phyloP scores from a whole-genome alignment of 2,113 vertebrate genomes.

The Carettochelys insculpta region DNA sequence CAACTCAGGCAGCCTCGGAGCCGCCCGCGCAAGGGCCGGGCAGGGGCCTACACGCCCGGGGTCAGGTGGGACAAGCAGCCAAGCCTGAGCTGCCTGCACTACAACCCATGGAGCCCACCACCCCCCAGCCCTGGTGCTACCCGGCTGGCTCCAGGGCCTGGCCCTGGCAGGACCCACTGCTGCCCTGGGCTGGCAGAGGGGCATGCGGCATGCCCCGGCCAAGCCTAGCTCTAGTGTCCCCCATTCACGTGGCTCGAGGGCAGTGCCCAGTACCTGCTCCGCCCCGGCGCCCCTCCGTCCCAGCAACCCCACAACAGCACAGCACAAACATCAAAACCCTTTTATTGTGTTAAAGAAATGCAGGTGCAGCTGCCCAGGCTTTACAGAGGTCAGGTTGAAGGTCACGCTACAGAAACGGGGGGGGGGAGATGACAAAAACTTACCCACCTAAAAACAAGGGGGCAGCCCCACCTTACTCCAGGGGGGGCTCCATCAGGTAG shows the following conservation, averaged over 20 bases:
- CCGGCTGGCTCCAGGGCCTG: not conserved
- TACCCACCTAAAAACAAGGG: constrained; percentile 14
- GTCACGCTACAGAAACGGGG: not conserved
- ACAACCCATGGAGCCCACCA: too few relatives aligned
- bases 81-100: not conserved
- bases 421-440: not conserved
- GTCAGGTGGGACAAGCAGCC: too few relatives aligned
- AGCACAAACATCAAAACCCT: not conserved
- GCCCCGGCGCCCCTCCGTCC: not conserved
- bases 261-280: not conserved
- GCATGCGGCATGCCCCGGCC: too few relatives aligned
- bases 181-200: too few relatives aligned
- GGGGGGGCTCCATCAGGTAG: constrained; percentile 85
- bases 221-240: too few relatives aligned
- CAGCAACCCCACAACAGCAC: not conserved
- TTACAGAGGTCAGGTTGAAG: not conserved
- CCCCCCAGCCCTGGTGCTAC: accelerated
- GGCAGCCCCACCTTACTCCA: constrained; percentile 77
- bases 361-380: not conserved
- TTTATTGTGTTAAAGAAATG: constrained; percentile 36
- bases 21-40: too few relatives aligned
- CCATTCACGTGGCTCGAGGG: too few relatives aligned
- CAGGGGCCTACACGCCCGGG: too few relatives aligned
- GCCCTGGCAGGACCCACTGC: too few relatives aligned
- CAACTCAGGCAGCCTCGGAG: too few relatives aligned